phyloP scores from a whole-genome alignment of 1,140 invertebrate species.

The Mya arenaria region DNA sequence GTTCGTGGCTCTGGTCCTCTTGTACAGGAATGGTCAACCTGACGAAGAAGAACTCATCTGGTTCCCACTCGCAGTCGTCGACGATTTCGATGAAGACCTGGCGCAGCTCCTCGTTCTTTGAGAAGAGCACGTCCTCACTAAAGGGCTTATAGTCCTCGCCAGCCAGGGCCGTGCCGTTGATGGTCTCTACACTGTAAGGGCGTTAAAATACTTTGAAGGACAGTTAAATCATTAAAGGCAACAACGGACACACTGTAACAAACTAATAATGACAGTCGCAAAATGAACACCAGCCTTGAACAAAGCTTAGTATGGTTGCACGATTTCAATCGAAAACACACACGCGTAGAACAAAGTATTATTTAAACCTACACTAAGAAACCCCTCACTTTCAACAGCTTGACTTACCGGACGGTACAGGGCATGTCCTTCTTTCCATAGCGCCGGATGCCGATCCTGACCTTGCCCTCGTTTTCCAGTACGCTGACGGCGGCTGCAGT shows the following conservation, averaged over 20 bases:
- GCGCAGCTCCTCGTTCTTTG: conserved; percentile 83
- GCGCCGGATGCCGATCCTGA: conserved; percentile 83
- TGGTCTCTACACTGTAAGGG: conserved; percentile 83
- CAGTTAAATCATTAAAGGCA: too few relatives aligned
- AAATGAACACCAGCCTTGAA: too few relatives aligned
- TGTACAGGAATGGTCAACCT: conserved; percentile 80
- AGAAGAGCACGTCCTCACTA: conserved; percentile 84
- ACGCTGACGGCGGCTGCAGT: conserved; percentile 84
- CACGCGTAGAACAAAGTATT: not conserved
- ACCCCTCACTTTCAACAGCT: not conserved
- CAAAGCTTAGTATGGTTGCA: too few relatives aligned
- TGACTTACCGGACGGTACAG: conserved; percentile 82
- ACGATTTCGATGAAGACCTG: conserved; percentile 85
- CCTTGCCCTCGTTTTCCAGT: conserved; percentile 85
- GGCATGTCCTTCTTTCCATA: conserved; percentile 82
- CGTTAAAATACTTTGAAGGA: too few relatives aligned
- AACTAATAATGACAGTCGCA: too few relatives aligned
- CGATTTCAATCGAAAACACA: too few relatives aligned
- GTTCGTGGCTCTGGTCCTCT: conserved; percentile 73
- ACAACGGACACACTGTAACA: too few relatives aligned
- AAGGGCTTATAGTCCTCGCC: conserved; percentile 84
- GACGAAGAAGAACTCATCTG: conserved; percentile 87
- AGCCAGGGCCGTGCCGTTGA: conserved; percentile 85
- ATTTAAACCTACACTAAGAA: not conserved
- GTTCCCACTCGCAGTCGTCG: conserved; percentile 87